Evolutionary conservation across 2,888 invertebrate genomes (phyloP), one percentile per base, ranked within the genome.

Genomic region (Vannuccia rotundouncinata): DNA sequence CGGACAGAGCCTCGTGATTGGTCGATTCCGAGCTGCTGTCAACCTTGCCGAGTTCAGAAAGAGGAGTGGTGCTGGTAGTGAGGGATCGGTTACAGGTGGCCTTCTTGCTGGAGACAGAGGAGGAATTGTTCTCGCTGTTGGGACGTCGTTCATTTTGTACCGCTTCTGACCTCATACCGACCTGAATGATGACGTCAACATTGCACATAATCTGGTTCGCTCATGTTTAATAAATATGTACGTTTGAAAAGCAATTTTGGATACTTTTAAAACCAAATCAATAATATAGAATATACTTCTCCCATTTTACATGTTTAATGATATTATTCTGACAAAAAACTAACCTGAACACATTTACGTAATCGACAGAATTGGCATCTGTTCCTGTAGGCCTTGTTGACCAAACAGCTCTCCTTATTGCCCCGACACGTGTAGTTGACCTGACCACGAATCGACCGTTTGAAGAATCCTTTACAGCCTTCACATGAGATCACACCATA

Each of bases 401-500:
- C 75, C 10, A 81, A 22, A 31, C 81, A 81, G 59, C 30, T 45
- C 31, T 80, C 22, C 30, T 80, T 80, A 10, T 76, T 31, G 22
- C 81, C 80, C 13, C 81, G 80, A 29, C 81, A 81, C 0, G 76
- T 29, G 59, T 81, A 81, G n/a, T 81, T 82, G 30, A 82, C 81
- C 25, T 81, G 74, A n/a, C 81, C 59, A 22, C 81, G 31, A 30
- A 81, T 81, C 22, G 81, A 81, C 73, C 87, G 83, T 81, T 87
- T 87, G 83, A 87, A 87, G 83, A 87, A 87, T 5, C 87, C 87
- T 82, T 87, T 87, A 81, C 87, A 87, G 5, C 87, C 87, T 80
- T 87, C 87, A 83, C 87, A 87, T 0, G 86, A 86, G 85, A 87
- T 86, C 0, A 87, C 87, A 0, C 87, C 87, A 82, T 87, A 87